These are phyloP conservation scores for Antitype chi DNA, from an alignment of 2,888 invertebrate genomes.

Conservation along the genomic window DNA sequence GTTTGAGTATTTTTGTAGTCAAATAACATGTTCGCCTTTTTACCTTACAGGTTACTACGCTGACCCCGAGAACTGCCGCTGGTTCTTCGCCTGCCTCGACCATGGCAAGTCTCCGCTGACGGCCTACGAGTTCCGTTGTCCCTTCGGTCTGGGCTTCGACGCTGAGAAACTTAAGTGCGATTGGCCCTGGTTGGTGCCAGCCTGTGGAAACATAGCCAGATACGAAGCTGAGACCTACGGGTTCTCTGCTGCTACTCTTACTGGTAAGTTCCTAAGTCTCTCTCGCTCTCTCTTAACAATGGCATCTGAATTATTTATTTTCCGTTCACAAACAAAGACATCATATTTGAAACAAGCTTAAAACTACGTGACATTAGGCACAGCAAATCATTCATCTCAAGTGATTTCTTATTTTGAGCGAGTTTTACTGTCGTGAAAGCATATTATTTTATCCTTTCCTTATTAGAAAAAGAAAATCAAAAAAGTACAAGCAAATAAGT, in stretches of 20 bases:
- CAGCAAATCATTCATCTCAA: not conserved
- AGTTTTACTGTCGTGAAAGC: not conserved
- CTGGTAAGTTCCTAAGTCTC: slow-evolving; percentile 73
- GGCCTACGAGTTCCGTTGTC: slow-evolving; percentile 95
- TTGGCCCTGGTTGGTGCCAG: slow-evolving; percentile 95
- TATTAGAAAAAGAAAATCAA: not conserved
- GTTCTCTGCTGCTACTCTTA: slow-evolving; percentile 83
- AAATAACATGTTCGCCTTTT: not conserved
- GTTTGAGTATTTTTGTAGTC: not conserved
- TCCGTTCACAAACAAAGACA: not conserved
- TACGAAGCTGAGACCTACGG: slow-evolving; percentile 89
- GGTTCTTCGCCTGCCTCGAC: slow-evolving; percentile 96
- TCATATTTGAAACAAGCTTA: not conserved
- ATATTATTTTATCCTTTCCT: not conserved
- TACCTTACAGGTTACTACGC: slow-evolving; percentile 92
- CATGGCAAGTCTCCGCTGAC: slow-evolving; percentile 92
- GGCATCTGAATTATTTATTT: not conserved
- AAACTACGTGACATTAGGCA: not conserved
- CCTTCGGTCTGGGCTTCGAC: slow-evolving; percentile 95
- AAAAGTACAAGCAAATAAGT: not conserved
- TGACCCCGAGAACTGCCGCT: slow-evolving; percentile 95
- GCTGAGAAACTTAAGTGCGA: slow-evolving; percentile 93
- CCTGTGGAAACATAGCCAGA: slow-evolving; percentile 90
- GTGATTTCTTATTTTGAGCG: not conserved
- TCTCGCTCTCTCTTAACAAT: too few relatives aligned